These are phyloP conservation scores for Drosophila flavopinicola DNA, from an alignment of 2,888 invertebrate species.

Conservation along the genomic window DNA sequence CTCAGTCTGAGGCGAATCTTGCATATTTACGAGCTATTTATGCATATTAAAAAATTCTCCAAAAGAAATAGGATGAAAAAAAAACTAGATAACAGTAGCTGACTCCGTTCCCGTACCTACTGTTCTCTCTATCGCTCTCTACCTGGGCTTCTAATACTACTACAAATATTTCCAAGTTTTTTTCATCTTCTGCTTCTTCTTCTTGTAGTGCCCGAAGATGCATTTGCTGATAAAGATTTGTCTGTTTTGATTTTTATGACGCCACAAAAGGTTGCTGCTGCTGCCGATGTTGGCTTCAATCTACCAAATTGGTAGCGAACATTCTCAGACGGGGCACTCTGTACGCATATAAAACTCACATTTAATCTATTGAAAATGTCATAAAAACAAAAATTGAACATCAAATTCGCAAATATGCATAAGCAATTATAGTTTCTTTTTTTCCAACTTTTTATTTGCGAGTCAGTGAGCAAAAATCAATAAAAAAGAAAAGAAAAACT, in stretches of 20 bases:
- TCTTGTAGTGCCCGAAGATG: slow-evolving; percentile 41
- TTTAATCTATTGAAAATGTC: slow-evolving; percentile 55
- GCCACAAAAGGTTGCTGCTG: slow-evolving; percentile 58
- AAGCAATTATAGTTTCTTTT: slow-evolving; percentile 49
- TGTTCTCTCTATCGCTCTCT: not conserved
- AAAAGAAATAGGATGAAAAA: too few species aligned
- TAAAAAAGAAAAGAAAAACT: slow-evolving; percentile 2
- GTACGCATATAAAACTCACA: slow-evolving; percentile 47
- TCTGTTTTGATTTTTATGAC: slow-evolving; percentile 76
- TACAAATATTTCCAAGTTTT: slow-evolving; percentile 24
- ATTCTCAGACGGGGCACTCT: too few species aligned
- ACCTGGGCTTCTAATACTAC: slow-evolving; percentile 45
- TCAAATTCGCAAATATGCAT: slow-evolving; percentile 54
- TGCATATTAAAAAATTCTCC: slow-evolving; percentile 79
- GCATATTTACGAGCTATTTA: slow-evolving; percentile 80
- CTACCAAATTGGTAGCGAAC: slow-evolving; percentile 49
- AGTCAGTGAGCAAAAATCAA: too few species aligned
- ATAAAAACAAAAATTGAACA: slow-evolving; percentile 57
- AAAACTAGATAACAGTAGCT: slow-evolving; percentile 76
- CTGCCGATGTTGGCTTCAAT: slow-evolving; percentile 40
- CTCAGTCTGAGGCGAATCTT: slow-evolving; percentile 49
- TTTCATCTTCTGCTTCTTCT: not conserved
- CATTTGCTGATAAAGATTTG: slow-evolving; percentile 73
- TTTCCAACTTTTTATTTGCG: slow-evolving; percentile 14
- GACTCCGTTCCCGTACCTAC: slow-evolving; percentile 3